Percentiles rank a stretch among this genome's conserved stretches.
These are phyloP conservation scores for Thalassarche chlororhynchos DNA, from an alignment of 2,113 vertebrate species.

Conservation along the genomic window DNA sequence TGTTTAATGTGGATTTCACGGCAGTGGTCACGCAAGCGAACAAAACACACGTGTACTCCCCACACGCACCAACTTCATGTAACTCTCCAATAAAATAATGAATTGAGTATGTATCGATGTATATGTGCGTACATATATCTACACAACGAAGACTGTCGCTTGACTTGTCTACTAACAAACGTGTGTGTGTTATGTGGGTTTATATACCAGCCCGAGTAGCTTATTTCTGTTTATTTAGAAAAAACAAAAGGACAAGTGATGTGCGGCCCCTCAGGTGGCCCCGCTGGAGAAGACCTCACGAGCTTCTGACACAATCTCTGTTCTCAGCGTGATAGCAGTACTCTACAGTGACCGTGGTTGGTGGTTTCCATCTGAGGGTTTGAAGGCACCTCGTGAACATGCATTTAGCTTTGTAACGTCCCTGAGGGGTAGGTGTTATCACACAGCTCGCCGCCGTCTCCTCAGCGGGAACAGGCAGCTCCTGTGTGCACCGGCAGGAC, in stretches of 20 bases:
- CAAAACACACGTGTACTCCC: not conserved
- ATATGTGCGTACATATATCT: too few relatives aligned
- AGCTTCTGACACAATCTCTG: not conserved
- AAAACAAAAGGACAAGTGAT: not conserved
- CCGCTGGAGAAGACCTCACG: fast-evolving
- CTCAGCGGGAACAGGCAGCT: not conserved
- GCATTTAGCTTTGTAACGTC: not conserved
- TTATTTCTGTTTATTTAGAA: not conserved
- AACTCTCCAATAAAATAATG: not conserved
- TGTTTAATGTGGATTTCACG: not conserved
- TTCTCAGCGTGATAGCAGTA: not conserved
- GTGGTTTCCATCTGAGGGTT: not conserved
- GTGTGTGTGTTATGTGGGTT: not conserved
- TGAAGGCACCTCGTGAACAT: not conserved
- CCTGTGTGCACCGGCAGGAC: not conserved
- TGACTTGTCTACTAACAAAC: not conserved
- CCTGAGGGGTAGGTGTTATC: not conserved
- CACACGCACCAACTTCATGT: not conserved
- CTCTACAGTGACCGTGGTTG: fast-evolving
- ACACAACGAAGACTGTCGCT: not conserved
- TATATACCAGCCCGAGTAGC: not conserved
- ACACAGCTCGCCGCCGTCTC: fast-evolving
- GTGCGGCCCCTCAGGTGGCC: not conserved
- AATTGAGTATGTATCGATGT: too few relatives aligned
- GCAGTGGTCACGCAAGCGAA: not conserved